Evolutionary conservation across 2,797 vertebrate species (phyloP), one percentile per base, ranked within the genome.

Genomic region (Hypotaenidia philippensis): DNA sequence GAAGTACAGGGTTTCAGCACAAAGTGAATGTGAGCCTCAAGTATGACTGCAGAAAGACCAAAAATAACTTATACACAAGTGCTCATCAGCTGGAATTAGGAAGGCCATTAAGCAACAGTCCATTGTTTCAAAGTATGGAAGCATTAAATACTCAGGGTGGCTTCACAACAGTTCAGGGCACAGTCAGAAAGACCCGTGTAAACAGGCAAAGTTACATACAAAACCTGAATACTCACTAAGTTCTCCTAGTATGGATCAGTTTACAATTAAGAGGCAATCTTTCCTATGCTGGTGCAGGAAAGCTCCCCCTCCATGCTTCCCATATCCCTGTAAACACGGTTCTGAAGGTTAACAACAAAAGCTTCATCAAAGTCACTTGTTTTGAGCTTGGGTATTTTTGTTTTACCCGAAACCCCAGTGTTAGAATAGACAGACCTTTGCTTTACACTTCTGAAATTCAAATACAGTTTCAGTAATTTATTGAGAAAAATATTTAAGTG

Each of bases 301-400:
- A 70, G 56, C 15, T 26, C 27, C 50, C 50, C 50, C 27, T 16
- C 6, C 2, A 9, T 13, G 17, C 18, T 12, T 5, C 2, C 11
- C 18, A 14, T 9, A 14, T 6, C 5, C 5, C 25, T 34, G 23
- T 44, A 87, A 82, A 76, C 2, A 3, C 5, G 56, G 10, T 64
- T 78, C 53, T 64, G 13, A 71, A 83, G 26, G 70, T 89, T 60
- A 88, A 72, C 8, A 86, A 50, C 9, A 49, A 4, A 60, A 49
- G 23, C 10, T 71, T 55, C 40, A 93, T 10, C 26, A 17, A 75
- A 93, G 34, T 11, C 6, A 3, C n/a, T 31, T 71, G 49, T 26
- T 26, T 50, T 14, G 25, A 7, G 3, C 36, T 31, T 71, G 47
- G 25, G 25, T 7, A 0, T 0, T 70, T 63, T 49, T 49, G 29